Evolutionary conservation across 2,888 invertebrate species (phyloP).

Genomic region (Nipponacmea schrenckii): DNA sequence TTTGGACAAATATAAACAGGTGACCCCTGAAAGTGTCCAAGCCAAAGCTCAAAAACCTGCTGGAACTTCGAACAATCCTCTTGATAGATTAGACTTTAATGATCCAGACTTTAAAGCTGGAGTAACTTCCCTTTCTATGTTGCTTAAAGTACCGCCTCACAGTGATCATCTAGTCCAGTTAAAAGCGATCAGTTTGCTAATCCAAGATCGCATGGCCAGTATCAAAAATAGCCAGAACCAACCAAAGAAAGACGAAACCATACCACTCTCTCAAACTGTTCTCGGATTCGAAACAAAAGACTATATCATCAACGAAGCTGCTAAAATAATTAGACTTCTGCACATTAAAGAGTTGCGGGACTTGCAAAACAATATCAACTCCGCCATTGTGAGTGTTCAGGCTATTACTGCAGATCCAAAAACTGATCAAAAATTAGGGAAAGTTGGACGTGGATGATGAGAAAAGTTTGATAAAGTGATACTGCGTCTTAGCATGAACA

Average conservation of each 20-base stretch:
- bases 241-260: slow-evolving; percentile 37
- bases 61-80: slow-evolving; percentile 71
- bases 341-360: slow-evolving; percentile 86
- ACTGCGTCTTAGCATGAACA: too few species aligned
- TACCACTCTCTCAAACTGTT: slow-evolving; percentile 77
- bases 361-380: slow-evolving; percentile 93
- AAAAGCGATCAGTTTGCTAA: slow-evolving; percentile 66
- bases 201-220: neutral
- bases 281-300: slow-evolving; percentile 76
- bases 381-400: slow-evolving; percentile 92
- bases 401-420: slow-evolving; percentile 94
- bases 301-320: slow-evolving; percentile 68
- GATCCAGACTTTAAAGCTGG: slow-evolving; percentile 85
- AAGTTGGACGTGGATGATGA: slow-evolving; percentile 77
- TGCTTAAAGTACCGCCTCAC: slow-evolving; percentile 84
- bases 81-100: slow-evolving; percentile 71
- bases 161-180: slow-evolving; percentile 82
- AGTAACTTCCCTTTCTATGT: slow-evolving; percentile 80
- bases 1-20: slow-evolving; percentile 77
- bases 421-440: slow-evolving; percentile 92
- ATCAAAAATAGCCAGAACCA: neutral
- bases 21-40: slow-evolving; percentile 74
- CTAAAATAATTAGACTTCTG: slow-evolving; percentile 81
- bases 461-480: too few species aligned
- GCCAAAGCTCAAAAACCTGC: slow-evolving; percentile 63